Evolutionary conservation across 2,113 vertebrate species (phyloP).

Genomic region (Burhinus oedicnemus): DNA sequence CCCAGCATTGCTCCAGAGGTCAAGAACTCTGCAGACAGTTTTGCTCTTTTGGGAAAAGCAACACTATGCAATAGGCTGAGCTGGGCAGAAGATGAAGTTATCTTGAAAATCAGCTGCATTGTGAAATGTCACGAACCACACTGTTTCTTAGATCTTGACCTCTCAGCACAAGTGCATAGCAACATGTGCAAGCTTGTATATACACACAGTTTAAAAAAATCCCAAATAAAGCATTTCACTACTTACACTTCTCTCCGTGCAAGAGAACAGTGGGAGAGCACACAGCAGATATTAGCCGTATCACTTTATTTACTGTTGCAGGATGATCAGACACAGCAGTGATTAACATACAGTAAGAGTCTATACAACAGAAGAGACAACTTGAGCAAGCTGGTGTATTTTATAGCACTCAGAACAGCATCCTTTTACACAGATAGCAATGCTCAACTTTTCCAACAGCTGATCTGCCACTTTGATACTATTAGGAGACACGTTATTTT

Average conservation of each 20-base stretch:
- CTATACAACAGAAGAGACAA: background rate
- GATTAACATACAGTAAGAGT: background rate
- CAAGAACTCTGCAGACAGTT: background rate
- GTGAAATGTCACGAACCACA: background rate
- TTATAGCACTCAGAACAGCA: background rate
- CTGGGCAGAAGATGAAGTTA: background rate
- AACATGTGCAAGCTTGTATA: background rate
- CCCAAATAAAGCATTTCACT: background rate
- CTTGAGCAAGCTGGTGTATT: background rate
- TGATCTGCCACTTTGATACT: background rate
- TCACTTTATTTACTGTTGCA: background rate
- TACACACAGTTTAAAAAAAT: background rate
- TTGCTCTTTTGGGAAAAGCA: background rate
- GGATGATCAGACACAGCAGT: background rate
- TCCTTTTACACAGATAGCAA: background rate
- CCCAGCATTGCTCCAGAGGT: background rate
- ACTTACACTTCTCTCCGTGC: background rate
- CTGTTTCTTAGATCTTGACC: background rate
- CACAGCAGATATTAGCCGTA: background rate
- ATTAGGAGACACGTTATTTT: background rate
- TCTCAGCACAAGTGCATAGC: background rate
- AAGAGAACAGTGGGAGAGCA: background rate
- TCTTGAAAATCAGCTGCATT: background rate
- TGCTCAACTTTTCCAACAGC: background rate
- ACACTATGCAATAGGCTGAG: background rate